phyloP scores from a whole-genome alignment of 2,797 vertebrate species.

The Notamacropus eugenii region DNA sequence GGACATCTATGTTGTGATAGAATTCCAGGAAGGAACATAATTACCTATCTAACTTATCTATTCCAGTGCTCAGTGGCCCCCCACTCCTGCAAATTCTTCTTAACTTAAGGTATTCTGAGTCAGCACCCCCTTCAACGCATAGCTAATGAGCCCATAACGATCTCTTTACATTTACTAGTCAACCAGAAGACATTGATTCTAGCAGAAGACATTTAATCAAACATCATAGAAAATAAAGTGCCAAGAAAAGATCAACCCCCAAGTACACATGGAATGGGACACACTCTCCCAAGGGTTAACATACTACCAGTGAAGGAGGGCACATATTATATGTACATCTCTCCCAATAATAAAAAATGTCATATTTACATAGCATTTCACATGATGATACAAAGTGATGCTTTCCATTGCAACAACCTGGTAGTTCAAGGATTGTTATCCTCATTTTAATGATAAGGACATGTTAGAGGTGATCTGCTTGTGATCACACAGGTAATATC shows the following conservation, averaged over 20 bases:
- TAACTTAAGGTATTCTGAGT: not conserved
- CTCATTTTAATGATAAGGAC: fast-evolving
- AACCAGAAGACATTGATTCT: not conserved
- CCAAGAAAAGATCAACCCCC: not conserved
- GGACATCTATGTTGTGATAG: not conserved
- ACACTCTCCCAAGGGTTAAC: not conserved
- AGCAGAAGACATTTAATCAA: not conserved
- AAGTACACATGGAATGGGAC: not conserved
- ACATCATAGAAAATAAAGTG: not conserved
- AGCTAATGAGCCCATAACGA: not conserved
- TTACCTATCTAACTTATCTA: not conserved
- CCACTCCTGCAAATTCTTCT: not conserved
- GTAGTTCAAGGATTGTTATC: not conserved
- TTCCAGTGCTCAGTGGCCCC: not conserved
- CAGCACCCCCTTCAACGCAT: not conserved
- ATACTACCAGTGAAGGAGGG: not conserved
- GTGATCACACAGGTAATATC: not conserved
- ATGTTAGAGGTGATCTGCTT: fast-evolving
- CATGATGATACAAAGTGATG: not conserved
- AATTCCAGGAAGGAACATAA: not conserved
- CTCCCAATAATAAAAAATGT: not conserved
- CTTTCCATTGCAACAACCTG: not conserved
- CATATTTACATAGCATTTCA: not conserved
- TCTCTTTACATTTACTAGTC: not conserved
- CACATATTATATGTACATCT: not conserved